A percentile compares a stretch with the other conserved stretches of the same genome.
Conservation (phyloP, 2,888 invertebrate species). For the Cataglyphis livida region DNA sequence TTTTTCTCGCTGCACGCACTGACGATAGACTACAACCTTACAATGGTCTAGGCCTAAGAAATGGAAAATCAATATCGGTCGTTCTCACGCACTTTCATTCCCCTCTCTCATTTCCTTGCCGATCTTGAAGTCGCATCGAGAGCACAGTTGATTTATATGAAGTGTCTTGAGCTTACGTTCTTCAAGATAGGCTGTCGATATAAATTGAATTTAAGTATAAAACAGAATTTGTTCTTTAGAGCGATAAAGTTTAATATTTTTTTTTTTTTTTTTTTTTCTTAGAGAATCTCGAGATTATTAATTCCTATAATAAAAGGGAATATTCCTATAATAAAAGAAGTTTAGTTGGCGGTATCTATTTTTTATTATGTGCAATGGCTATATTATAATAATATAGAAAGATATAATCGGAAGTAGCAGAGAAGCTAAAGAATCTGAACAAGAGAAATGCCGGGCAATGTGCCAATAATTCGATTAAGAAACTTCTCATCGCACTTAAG, state of each 20-base stretch:
- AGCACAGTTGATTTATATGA: background rate
- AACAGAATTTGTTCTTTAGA: constrained; percentile 56
- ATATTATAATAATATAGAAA: constrained; percentile 56
- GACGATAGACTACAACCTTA: constrained; percentile 64
- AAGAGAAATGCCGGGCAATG: constrained; percentile 30
- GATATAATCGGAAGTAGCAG: background rate
- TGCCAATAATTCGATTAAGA: constrained; percentile 78
- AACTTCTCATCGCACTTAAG: constrained; percentile 67
- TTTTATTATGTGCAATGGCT: constrained; percentile 10
- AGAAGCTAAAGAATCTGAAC: background rate
- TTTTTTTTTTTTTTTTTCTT: background rate
- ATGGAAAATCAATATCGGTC: constrained; percentile 75
- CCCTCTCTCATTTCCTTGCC: constrained; percentile 26
- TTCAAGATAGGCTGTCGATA: constrained; percentile 2
- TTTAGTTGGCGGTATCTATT: constrained; percentile 24
- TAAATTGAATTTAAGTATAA: constrained; percentile 40
- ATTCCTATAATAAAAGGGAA: constrained; percentile 42
- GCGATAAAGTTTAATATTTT: constrained; percentile 5
- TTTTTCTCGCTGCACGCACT: constrained; percentile 62
- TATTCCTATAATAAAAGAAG: constrained; percentile 45
- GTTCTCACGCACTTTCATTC: constrained; percentile 57
- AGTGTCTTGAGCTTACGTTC: background rate
- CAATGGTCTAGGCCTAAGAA: constrained; percentile 68
- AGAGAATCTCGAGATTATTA: constrained; percentile 63
- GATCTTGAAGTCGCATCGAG: background rate